Evolutionary conservation across 1,140 invertebrate genomes (phyloP).

Genomic region (Drosophila kohkoa): DNA sequence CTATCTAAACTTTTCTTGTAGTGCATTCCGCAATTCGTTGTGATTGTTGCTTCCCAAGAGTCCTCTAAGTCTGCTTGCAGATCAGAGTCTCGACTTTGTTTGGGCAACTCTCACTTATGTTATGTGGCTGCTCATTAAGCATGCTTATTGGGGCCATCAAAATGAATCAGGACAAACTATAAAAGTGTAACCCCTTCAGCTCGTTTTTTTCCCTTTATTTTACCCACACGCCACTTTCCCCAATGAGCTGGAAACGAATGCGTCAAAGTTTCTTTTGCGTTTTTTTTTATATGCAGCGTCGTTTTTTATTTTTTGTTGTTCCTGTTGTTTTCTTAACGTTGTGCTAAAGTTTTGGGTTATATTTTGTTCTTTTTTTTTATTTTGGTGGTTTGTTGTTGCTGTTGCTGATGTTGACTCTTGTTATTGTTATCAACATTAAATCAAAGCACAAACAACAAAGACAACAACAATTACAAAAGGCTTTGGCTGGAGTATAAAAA

Average conservation of each 20-base stretch:
- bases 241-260: constrained; percentile 65
- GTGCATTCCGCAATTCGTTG: background rate
- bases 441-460: constrained; percentile 81
- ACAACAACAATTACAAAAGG: constrained; percentile 80
- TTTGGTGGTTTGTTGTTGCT: constrained; percentile 9
- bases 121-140: constrained; percentile 68
- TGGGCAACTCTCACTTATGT: constrained; percentile 71
- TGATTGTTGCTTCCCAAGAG: background rate
- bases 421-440: constrained; percentile 84
- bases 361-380: constrained; percentile 47
- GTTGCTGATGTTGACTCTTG: constrained; percentile 50
- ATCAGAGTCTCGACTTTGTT: constrained; percentile 15
- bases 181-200: constrained; percentile 56
- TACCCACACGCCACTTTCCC: background rate
- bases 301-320: constrained; percentile 4
- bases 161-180: constrained; percentile 81
- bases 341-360: constrained; percentile 70
- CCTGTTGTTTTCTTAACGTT: constrained; percentile 41
- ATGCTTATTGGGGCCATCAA: constrained; percentile 82
- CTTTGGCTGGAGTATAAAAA: constrained; percentile 51
- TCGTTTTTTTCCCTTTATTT: no score
- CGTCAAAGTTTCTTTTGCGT: constrained; percentile 57
- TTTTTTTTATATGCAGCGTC: constrained; percentile 3
- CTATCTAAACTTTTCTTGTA: background rate
- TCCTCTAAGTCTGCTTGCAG: background rate